A percentile compares a stretch with the other conserved stretches of the same genome.
These are phyloP conservation scores for Diabrotica virgifera DNA, from an alignment of 1,140 invertebrate genomes.

Conservation along the genomic window DNA sequence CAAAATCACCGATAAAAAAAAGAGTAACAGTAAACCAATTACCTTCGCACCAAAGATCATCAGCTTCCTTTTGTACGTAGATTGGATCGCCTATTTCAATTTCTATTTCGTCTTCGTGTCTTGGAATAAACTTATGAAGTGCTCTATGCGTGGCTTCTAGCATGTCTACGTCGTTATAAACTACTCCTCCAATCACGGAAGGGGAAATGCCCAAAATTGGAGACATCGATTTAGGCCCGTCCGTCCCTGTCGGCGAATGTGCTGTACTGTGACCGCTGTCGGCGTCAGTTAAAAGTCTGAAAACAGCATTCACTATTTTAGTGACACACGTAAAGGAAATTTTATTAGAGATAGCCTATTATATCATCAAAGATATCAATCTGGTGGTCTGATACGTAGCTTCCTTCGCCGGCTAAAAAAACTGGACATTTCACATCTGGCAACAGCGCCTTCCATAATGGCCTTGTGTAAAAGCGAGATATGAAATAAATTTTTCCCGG, in stretches of 20 bases:
- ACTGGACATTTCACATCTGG: too few species aligned
- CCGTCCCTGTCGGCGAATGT: slow-evolving; percentile 70
- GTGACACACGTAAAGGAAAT: background rate
- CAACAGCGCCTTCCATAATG: too few species aligned
- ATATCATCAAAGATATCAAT: too few species aligned
- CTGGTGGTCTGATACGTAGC: too few species aligned
- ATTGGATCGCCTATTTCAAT: slow-evolving; percentile 96
- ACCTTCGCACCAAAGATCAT: slow-evolving; percentile 97
- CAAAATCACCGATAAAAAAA: too few species aligned
- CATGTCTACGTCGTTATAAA: slow-evolving; percentile 79
- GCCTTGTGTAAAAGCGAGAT: too few species aligned
- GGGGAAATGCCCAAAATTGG: slow-evolving; percentile 56
- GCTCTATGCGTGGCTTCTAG: slow-evolving; percentile 93
- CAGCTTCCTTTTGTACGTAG: slow-evolving; percentile 93
- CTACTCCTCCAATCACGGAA: slow-evolving; percentile 61
- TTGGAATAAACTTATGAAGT: slow-evolving; percentile 90
- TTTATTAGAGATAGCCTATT: too few species aligned
- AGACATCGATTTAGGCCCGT: slow-evolving; percentile 79
- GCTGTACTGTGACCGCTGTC: slow-evolving; percentile 88
- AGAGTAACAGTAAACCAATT: slow-evolving; percentile 7
- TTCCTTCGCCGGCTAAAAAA: too few species aligned
- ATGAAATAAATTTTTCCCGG: too few species aligned
- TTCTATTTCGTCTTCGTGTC: slow-evolving; percentile 93
- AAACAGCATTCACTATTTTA: slow-evolving; percentile 4
- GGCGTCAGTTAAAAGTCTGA: slow-evolving; percentile 65